phyloP scores from a whole-genome alignment of 2,113 vertebrate species.

The Tichodroma muraria region DNA sequence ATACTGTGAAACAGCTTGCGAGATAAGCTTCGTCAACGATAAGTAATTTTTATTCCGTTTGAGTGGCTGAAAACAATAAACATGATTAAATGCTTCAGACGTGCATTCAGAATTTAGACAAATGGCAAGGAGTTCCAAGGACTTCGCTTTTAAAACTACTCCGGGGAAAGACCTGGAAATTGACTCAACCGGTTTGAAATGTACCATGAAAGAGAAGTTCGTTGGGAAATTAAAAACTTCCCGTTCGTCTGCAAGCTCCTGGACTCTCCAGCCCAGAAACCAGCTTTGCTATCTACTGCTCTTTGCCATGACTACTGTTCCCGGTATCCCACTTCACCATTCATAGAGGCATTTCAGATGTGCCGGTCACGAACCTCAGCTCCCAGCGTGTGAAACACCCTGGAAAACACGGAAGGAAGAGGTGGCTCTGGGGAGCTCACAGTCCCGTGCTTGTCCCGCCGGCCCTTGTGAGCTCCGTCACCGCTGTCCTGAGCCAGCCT shows the following conservation, averaged over 20 bases:
- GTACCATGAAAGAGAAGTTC: neutral
- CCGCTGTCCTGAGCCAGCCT: neutral
- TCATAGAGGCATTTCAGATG: fast-evolving
- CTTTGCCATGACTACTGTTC: neutral
- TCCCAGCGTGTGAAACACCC: neutral
- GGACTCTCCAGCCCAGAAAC: neutral
- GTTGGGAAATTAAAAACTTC: neutral
- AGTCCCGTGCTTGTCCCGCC: neutral
- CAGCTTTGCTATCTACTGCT: neutral
- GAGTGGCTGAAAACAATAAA: constrained; percentile 74
- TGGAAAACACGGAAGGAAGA: neutral
- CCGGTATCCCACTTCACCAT: neutral
- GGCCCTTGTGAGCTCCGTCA: fast-evolving
- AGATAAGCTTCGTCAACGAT: constrained; percentile 72
- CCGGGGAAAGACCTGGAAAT: neutral
- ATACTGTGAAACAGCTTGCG: constrained; percentile 74
- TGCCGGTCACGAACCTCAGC: neutral
- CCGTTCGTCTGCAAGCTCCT: neutral
- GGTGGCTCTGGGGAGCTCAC: fast-evolving
- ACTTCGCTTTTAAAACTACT: constrained; percentile 40
- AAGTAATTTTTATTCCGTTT: constrained; percentile 77
- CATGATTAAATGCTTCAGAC: constrained; percentile 73
- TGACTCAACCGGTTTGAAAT: neutral
- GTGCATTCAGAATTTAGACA: constrained; percentile 61
- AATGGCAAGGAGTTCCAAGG: constrained; percentile 37